Conservation (phyloP, 2,113 vertebrate species). For the Oncorhynchus keta region DNA sequence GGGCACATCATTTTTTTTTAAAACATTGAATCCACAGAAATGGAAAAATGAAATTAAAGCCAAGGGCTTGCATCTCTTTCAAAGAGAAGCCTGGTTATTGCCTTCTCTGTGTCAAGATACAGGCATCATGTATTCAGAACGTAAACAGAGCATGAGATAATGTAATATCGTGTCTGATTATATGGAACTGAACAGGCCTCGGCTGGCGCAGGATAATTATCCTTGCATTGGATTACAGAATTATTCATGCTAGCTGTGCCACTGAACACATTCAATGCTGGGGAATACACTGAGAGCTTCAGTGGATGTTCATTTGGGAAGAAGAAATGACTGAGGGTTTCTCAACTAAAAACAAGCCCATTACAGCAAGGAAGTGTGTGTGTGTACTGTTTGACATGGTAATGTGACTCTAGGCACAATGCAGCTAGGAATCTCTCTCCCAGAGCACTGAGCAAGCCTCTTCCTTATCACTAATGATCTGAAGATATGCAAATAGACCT, state of each 20-base stretch:
- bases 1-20: too few relatives aligned
- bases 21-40: too few relatives aligned
- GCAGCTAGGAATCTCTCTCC: neutral
- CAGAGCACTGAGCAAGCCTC: too few relatives aligned
- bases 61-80: too few relatives aligned
- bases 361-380: slow-evolving; percentile 14
- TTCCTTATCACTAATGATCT: slow-evolving; percentile 4
- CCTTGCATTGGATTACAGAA: neutral
- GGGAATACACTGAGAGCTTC: neutral
- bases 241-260: neutral
- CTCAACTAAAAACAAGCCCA: slow-evolving; percentile 7
- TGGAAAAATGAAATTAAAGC: neutral
- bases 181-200: neutral
- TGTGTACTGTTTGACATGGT: slow-evolving; percentile 21
- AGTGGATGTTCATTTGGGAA: neutral
- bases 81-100: neutral
- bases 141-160: neutral
- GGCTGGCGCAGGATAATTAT: neutral
- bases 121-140: neutral
- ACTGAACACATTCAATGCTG: neutral
- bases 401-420: slow-evolving; percentile 17
- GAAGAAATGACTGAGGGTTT: slow-evolving; percentile 3
- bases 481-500: neutral
- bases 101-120: neutral
- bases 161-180: neutral